Base-by-base conservation (phyloP, 2,113 vertebrate species). In the Melanostigma gelatinosum region DNA sequence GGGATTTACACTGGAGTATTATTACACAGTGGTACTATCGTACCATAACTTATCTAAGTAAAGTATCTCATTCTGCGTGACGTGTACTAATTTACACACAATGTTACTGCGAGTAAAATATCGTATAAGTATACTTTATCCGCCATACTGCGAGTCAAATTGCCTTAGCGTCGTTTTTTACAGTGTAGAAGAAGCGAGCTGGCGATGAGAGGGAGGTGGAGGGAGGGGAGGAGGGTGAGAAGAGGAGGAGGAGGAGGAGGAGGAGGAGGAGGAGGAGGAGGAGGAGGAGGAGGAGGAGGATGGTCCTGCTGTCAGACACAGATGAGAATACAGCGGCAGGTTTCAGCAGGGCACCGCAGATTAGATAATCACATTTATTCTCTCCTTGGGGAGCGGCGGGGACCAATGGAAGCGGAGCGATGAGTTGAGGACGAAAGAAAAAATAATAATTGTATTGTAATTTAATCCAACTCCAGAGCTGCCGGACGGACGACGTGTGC, bases 261-360 rank as follows among this genome's bases (percentile, higher is more conserved):
- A 27, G 27, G n/a, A 20, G 54, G 57, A 18, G 29, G 57, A 60
- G 57, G 29, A 34, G 12, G 27, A 16, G 67, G 24, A 3, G 38
- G 3, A 4, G 13, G 57, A 27, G 27, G n/a, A 20, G 54, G 57
- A 18, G 29, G 57, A 60, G 57, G 29, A 34, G 29, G 57, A 32
- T 0, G 29, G 15, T 85, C 70, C 82, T 82, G 75, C 86, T 91
- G 88, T 88, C 86, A 78, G 32, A 84, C 78, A 71, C 83, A 87
- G 88, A 88, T 82, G 81, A 86, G 86, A 67, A 79, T 0, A 15
- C 84, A 82, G 75, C 77, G 22, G 84, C 73, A 72, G 85, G 75
- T 81, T 86, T 87, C 72, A 40, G 63, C 80, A 87, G 87, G 74
- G 29, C 80, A 58, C 60, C 40, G 61, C 34, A n/a, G 13, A 71